Evolutionary conservation across 2,113 vertebrate species (phyloP).

Genomic region (Willisornis vidua): DNA sequence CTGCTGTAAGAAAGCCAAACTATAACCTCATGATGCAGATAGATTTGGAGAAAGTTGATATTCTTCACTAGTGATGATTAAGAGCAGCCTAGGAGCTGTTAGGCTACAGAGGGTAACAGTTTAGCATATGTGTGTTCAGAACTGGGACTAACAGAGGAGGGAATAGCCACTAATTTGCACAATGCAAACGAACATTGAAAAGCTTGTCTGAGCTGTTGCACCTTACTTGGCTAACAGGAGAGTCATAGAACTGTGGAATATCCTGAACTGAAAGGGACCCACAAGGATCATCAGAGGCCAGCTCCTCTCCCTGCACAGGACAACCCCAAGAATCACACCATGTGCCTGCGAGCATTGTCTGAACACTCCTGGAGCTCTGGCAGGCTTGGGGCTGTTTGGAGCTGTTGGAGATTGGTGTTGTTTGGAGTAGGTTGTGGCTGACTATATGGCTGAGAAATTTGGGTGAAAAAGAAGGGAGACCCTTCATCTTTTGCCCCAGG

Average conservation of each 20-base stretch:
- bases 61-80: not conserved
- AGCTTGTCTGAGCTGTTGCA: not conserved
- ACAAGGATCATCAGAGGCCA: not conserved
- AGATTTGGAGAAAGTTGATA: not conserved
- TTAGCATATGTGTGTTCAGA: not conserved
- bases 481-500: not conserved
- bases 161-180: not conserved
- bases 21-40: not conserved
- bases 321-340: accelerated
- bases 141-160: not conserved
- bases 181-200: not conserved
- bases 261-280: not conserved
- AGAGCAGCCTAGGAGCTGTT: not conserved
- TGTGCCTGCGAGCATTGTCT: not conserved
- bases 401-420: not conserved
- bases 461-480: not conserved
- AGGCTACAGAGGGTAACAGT: not conserved
- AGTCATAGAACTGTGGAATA: not conserved
- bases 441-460: not conserved
- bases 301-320: not conserved
- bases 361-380: not conserved
- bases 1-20: not conserved
- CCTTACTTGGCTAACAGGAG: not conserved
- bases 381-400: not conserved
- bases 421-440: not conserved